Evolutionary conservation across 1,140 invertebrate genomes (phyloP).

Genomic region (Lordiphosa mommai): DNA sequence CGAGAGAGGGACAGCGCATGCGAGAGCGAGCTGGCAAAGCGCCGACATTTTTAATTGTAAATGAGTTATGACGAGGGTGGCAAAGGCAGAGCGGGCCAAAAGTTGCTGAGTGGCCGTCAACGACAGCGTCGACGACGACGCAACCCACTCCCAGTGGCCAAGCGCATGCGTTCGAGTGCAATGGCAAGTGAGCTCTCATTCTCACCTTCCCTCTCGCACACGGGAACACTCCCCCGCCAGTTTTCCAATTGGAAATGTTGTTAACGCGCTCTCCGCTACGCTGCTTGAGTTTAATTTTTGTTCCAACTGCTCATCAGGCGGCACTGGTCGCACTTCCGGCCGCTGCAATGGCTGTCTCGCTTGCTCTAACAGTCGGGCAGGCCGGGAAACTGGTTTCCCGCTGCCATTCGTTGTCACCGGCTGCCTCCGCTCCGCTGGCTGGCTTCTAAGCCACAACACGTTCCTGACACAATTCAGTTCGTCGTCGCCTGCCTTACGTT

Average conservation of each 20-base stretch:
- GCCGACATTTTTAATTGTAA: slow-evolving; percentile 80
- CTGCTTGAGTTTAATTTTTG: slow-evolving; percentile 6
- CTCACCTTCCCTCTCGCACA: slow-evolving; percentile 19
- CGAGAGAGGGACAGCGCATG: slow-evolving; percentile 6
- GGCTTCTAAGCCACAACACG: slow-evolving; percentile 56
- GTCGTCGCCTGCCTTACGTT: slow-evolving; percentile 76
- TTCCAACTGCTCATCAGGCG: slow-evolving; percentile 7
- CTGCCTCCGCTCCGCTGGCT: slow-evolving; percentile 21
- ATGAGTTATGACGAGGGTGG: slow-evolving; percentile 74
- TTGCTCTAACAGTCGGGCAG: slow-evolving; percentile 15
- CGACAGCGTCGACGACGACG: slow-evolving; percentile 18
- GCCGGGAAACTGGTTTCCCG: slow-evolving; percentile 69
- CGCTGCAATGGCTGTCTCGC: slow-evolving; percentile 4
- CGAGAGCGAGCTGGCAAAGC: slow-evolving; percentile 32
- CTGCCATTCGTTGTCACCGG: slow-evolving; percentile 49
- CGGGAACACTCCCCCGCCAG: slow-evolving; percentile 17
- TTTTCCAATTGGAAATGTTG: slow-evolving; percentile 16
- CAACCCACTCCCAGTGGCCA: slow-evolving; percentile 15
- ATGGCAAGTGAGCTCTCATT: slow-evolving; percentile 33
- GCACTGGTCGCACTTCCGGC: slow-evolving; percentile 15
- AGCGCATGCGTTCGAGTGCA: slow-evolving; percentile 53
- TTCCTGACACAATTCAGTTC: slow-evolving; percentile 79
- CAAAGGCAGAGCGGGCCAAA: slow-evolving; percentile 10
- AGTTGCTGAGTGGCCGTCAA: slow-evolving; percentile 53
- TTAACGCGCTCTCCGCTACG: slow-evolving; percentile 16